Conservation (phyloP, 2,888 invertebrate genomes). For the Deilephila porcellus region DNA sequence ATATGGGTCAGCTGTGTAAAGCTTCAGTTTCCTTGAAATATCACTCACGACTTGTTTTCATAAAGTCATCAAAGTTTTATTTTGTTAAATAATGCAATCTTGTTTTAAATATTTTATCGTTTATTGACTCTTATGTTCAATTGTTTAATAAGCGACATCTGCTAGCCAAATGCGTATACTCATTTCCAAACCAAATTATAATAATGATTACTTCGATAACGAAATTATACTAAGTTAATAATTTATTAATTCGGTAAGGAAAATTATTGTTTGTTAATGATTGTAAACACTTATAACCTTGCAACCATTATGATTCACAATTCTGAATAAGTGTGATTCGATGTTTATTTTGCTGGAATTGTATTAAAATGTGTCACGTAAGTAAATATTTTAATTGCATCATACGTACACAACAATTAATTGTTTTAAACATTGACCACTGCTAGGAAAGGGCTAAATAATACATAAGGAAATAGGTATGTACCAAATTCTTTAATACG, state of each 20-base stretch:
- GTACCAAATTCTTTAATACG: no score
- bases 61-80: neutral
- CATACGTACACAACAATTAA: neutral
- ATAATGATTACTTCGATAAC: no score
- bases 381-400: neutral
- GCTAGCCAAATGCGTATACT: neutral
- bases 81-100: neutral
- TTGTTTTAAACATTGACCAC: neutral
- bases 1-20: constrained; percentile 22
- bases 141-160: neutral
- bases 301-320: constrained; percentile 5
- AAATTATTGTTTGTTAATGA: neutral
- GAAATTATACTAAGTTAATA: neutral
- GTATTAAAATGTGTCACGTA: constrained; percentile 7
- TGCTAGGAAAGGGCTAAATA: no score
- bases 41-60: neutral
- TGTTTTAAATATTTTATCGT: neutral
- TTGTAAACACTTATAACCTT: constrained; percentile 9
- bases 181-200: no score
- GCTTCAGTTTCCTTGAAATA: constrained; percentile 3
- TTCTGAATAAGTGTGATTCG: constrained; percentile 18
- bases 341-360: constrained; percentile 18
- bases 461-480: no score
- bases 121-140: neutral
- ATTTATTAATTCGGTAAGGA: neutral